phyloP scores from a whole-genome alignment of 2,113 vertebrate species.

The Brachyhypopomus gauderio region DNA sequence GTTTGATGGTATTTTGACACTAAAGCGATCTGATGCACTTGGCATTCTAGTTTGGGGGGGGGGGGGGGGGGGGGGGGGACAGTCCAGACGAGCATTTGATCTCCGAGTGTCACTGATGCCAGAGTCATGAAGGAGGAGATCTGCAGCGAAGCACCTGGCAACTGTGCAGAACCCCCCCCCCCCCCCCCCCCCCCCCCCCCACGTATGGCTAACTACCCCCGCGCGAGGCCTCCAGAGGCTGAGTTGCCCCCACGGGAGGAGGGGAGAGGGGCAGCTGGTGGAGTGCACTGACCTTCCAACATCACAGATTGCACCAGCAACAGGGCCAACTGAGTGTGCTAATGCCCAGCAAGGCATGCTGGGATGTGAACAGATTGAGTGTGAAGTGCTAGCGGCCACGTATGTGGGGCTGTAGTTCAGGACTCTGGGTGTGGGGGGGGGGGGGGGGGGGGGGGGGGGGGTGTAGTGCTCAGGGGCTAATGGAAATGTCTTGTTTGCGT shows the following conservation, averaged over 20 bases:
- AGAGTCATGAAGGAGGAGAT: conserved; percentile 81
- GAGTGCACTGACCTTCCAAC: conserved; percentile 53
- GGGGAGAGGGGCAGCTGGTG: not conserved
- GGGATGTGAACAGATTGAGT: conserved; percentile 57
- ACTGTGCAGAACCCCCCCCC: conserved; percentile 39
- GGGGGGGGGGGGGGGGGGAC: conserved; percentile 25
- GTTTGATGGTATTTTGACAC: conserved; percentile 68
- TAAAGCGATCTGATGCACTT: conserved; percentile 74
- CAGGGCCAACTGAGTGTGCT: conserved; percentile 66
- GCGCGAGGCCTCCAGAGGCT: not conserved
- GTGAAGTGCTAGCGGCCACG: conserved; percentile 58
- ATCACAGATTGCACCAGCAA: conserved; percentile 66
- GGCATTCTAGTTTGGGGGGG: conserved; percentile 67
- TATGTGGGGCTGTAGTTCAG: conserved; percentile 57
- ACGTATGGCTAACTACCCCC: conserved; percentile 1
- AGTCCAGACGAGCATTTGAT: conserved; percentile 65
- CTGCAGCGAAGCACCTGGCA: conserved; percentile 75
- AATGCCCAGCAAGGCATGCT: conserved; percentile 65
- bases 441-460: conserved; percentile 32
- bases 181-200: too few relatives aligned
- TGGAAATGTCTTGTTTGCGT: conserved; percentile 75
- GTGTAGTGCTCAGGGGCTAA: conserved; percentile 64
- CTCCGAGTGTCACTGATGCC: conserved; percentile 79
- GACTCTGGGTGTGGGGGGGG: conserved; percentile 49
- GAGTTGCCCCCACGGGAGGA: not conserved